These are phyloP conservation scores for Acromyrmex echinatior DNA, from an alignment of 1,140 invertebrate genomes.

Conservation along the genomic window DNA sequence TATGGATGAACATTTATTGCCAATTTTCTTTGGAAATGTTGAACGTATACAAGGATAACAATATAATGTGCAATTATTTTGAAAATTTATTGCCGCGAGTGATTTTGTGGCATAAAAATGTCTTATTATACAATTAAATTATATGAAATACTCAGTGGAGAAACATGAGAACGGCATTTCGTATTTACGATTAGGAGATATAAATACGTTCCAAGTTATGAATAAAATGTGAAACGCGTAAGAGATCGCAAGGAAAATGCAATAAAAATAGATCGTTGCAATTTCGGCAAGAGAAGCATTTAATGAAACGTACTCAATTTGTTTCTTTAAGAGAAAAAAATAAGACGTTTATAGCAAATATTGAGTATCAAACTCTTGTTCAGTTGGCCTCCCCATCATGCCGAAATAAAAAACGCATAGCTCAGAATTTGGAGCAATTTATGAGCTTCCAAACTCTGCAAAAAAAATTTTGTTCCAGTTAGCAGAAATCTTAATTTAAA, in stretches of 20 bases:
- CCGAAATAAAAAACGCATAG: too few relatives aligned
- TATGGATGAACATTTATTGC: neutral
- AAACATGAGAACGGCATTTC: constrained; percentile 13
- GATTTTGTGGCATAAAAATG: neutral
- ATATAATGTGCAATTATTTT: neutral
- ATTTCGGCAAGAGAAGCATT: neutral
- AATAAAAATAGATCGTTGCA: constrained; percentile 18
- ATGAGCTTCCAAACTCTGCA: too few relatives aligned
- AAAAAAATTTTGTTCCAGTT: too few relatives aligned
- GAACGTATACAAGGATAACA: neutral
- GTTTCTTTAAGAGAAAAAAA: neutral
- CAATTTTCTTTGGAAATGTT: neutral
- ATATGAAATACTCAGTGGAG: neutral
- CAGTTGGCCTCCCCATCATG: too few relatives aligned
- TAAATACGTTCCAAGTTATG: constrained; percentile 39
- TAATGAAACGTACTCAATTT: neutral
- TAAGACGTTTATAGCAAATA: neutral
- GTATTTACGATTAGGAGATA: constrained; percentile 1
- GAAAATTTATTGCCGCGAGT: neutral
- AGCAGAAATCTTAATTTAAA: too few relatives aligned
- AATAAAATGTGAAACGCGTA: constrained; percentile 41
- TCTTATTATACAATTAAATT: neutral
- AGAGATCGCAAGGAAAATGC: constrained; percentile 19
- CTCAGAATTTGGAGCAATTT: too few relatives aligned
- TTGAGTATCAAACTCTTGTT: neutral